Base-by-base conservation (phyloP, 2,797 vertebrate species). In the Neosilurus mollespiculum region DNA sequence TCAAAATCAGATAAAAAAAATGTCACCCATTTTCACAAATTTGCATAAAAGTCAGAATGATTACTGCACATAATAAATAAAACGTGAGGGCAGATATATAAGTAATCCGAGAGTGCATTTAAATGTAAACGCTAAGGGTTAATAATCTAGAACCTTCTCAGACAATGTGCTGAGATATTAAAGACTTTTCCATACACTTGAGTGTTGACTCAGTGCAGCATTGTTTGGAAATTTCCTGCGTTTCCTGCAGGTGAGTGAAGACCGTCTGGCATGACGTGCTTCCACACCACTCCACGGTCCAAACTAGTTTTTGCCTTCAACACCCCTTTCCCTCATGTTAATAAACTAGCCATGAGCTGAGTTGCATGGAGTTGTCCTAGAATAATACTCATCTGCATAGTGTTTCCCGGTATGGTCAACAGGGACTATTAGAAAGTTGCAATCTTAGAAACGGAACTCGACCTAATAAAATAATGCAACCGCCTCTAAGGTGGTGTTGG, bases 191-290 rank as follows among this genome's bases (percentile, higher is more conserved):
- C 58, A 12, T 49, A 22, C 80, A 80, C 56, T 61, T 22, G 12
- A 3, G 22, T 22, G 16, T 26, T 18, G 18, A 24, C 59, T 34
- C 78, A 73, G 10, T 6, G 61, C 51, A 6, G 30, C 78, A 81
- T 84, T 84, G 70, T 84, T n/a, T 75, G 56, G 51, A 30, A 62
- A 16, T 80, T 84, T 80, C 78, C 72, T 58, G 34, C n/a, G 62
- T n/a, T 84, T 81, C 78, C 78, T 75, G 80, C 11, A 4, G 22
- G 70, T 54, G 80, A 64, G 61, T 64, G 62, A 73, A 58, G 37
- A 54, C 34, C 4, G 10, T 49, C n/a, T 72, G 80, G 37, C 49
- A 69, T 65, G 56, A 69, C 30, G 30, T 81, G 49, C 26, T 24
- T 59, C 18, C 34, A 49, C 26, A 76, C 51, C 8, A 10, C 43